Evolutionary conservation across 2,113 vertebrate genomes (phyloP).

Genomic region (Gavialis gangeticus): DNA sequence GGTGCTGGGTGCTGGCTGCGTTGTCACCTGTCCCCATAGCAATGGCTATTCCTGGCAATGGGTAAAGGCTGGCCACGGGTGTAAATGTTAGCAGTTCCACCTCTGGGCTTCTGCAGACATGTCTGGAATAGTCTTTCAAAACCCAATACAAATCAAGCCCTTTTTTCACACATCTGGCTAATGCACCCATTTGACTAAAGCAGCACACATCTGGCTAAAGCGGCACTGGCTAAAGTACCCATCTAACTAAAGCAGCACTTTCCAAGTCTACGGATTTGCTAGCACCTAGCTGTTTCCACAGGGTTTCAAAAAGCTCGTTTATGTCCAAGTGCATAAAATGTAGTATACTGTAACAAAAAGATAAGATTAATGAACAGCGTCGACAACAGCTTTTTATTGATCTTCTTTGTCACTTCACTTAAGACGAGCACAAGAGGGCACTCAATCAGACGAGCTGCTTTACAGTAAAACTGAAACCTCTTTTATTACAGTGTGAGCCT

Average conservation of each 20-base stretch:
- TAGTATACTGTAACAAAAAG: not conserved
- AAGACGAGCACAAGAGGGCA: not conserved
- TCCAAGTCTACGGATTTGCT: not conserved
- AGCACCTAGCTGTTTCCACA: not conserved
- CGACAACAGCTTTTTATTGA: not conserved
- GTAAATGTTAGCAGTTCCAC: not conserved
- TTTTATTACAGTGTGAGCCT: accelerated
- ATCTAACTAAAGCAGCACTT: accelerated
- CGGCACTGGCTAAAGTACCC: too few relatives aligned
- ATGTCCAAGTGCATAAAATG: not conserved
- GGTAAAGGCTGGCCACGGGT: too few relatives aligned
- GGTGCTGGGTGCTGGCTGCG: too few relatives aligned
- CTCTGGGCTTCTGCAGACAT: accelerated
- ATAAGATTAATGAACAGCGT: not conserved
- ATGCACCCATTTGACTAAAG: accelerated
- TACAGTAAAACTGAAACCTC: not conserved
- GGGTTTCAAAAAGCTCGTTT: not conserved
- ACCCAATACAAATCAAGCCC: not conserved
- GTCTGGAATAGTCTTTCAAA: not conserved
- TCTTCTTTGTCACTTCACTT: not conserved
- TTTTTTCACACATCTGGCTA: too few relatives aligned
- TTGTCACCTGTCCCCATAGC: too few relatives aligned
- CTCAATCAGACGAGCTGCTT: not conserved
- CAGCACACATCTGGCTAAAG: not conserved
- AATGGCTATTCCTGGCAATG: too few relatives aligned